Conservation (phyloP, 1,140 invertebrate genomes). For the Eriosoma lanigerum region DNA sequence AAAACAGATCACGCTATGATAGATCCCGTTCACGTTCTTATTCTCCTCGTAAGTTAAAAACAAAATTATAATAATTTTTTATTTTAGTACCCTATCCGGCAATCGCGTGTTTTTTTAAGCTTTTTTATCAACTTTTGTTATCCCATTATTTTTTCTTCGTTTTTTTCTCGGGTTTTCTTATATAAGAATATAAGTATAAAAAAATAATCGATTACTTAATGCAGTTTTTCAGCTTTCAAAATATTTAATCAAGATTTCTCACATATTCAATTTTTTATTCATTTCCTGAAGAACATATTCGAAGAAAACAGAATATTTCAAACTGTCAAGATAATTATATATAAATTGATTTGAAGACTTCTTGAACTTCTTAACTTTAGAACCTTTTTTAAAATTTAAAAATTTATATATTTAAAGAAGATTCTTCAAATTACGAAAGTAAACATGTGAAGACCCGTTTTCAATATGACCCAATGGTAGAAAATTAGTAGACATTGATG, state of each 20-base stretch:
- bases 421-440: conserved; percentile 47
- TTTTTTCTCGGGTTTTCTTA: conserved; percentile 46
- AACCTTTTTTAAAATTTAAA: conserved; percentile 24
- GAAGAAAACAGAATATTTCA: conserved; percentile 48
- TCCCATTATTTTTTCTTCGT: conserved; percentile 45
- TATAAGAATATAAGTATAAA: conserved; percentile 24
- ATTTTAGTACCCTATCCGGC: conserved; percentile 40
- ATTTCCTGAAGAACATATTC: conserved; percentile 51
- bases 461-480: conserved; percentile 46
- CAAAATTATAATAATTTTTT: background rate
- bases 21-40: conserved; percentile 80
- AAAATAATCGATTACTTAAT: conserved; percentile 50
- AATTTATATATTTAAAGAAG: conserved; percentile 30
- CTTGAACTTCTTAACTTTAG: conserved; percentile 34
- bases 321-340: conserved; percentile 46
- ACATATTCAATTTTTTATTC: conserved; percentile 52
- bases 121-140: conserved; percentile 32
- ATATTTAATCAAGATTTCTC: conserved; percentile 49
- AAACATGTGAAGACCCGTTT: conserved; percentile 42
- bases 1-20: conserved; percentile 67
- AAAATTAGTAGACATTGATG: conserved; percentile 50
- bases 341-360: conserved; percentile 51
- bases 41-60: conserved; percentile 75
- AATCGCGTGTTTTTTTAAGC: conserved; percentile 44
- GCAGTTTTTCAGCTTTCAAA: conserved; percentile 51